Base-by-base conservation (phyloP, 2,797 vertebrate species). In the Centroberyx gerrardi region DNA sequence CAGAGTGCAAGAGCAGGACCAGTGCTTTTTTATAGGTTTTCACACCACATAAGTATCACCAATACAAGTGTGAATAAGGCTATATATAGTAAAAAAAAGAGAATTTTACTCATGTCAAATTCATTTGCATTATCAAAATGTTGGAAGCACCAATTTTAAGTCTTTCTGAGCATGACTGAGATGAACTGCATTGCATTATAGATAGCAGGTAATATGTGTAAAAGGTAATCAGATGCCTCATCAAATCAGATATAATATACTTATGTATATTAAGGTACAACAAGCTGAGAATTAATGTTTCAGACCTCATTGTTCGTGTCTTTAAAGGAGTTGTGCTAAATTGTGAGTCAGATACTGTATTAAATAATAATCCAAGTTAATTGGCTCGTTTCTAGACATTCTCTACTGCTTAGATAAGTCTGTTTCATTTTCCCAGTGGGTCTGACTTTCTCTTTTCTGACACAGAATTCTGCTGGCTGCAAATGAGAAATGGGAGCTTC, bases 1-100 rank as follows among this genome's bases (percentile, higher is more conserved):
- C 59, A 82, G 64, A 90, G 90, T 89, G 87, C 82, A 70, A 72
- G 5, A 46, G 60, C 1, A 64, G 40, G 61, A 81, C 87, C 72
- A 79, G 68, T 59, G 0, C 0, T 74, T 38, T 42, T 79, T 76
- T 62, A 46, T 27, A 22, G 51, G n/a, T 54, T 66, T 27, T 27
- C 33, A 27, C 49, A 53, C 33, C 33, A 27, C 33, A 14, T 36
- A 33, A 52, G 63, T 28, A 40, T 33, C 28, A 36, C 17, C 36
- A 53, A 4, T 28, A 53, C 27, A 9, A 12, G 59, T 8, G 13
- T 31, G 44, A 42, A 42, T 28, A 7, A 27, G 18, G 12, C 40
- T 44, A 14, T 27, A 14, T 27, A 42, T 13, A 10, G 38, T 22
- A 40, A 1, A 38, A 9, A 40, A 38, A n/a, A 40, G 56, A 18